phyloP scores from a whole-genome alignment of 92 coral and sea anemone genomes.

The Bergia puertoricense region DNA sequence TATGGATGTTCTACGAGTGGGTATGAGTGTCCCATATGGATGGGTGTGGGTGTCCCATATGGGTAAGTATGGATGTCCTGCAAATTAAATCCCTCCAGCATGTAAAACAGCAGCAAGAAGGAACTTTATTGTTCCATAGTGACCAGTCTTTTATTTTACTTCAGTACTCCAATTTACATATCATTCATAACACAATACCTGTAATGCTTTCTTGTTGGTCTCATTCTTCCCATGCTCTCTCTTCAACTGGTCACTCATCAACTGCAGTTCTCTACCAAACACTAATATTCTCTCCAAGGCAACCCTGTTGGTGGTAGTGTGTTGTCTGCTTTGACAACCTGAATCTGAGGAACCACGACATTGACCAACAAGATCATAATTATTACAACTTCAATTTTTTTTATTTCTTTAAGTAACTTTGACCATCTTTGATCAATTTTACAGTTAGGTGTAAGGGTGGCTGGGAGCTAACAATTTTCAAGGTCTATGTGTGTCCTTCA shows the following conservation, averaged over 20 bases:
- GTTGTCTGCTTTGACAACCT: conserved; percentile 63
- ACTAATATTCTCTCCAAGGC: conserved; percentile 88
- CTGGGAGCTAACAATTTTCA: no score
- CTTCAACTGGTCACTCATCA: conserved; percentile 82
- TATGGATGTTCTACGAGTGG: no score
- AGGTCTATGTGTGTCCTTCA: no score
- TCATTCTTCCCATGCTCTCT: conserved; percentile 97
- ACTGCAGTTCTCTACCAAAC: conserved; percentile 91
- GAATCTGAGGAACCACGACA: conserved; percentile 63
- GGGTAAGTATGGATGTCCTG: no score
- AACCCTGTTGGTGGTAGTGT: conserved; percentile 72
- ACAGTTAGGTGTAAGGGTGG: no score
- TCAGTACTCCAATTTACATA: background rate
- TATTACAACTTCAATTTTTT: background rate
- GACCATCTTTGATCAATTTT: no score
- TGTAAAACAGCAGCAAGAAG: no score
- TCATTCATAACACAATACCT: conserved; percentile 48
- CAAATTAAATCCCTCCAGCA: no score
- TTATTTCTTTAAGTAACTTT: background rate
- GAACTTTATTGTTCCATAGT: no score
- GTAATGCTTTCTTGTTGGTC: conserved; percentile 89
- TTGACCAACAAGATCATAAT: background rate
- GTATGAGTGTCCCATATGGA: no score
- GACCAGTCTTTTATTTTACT: no score
- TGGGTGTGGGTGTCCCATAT: no score